phyloP scores from a whole-genome alignment of 2,113 vertebrate genomes.

The Lepus europaeus region DNA sequence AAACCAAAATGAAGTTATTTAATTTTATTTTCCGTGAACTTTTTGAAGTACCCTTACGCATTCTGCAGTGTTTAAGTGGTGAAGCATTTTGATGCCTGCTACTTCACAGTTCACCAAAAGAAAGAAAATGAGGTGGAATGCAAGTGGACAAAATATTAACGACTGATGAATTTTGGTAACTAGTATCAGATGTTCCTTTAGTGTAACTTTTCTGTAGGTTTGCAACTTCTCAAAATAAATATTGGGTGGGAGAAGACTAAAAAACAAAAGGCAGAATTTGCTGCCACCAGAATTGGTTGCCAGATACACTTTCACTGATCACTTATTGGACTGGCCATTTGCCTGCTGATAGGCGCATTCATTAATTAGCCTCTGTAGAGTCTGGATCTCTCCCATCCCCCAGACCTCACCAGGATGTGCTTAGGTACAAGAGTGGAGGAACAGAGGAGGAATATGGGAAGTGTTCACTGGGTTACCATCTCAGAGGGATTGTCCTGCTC shows the following conservation, averaged over 20 bases:
- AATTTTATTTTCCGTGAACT: too few relatives aligned
- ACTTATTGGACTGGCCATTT: background rate
- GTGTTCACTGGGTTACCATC: conserved; percentile 71
- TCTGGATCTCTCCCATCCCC: conserved; percentile 41
- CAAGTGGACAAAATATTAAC: background rate
- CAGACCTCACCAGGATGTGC: conserved; percentile 28
- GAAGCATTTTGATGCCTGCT: background rate
- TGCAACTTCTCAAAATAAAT: conserved; percentile 59
- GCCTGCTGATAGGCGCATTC: background rate
- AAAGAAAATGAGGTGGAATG: conserved; percentile 13
- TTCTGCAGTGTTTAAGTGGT: background rate
- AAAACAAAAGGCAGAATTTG: background rate
- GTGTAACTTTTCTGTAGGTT: background rate
- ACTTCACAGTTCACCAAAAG: conserved; percentile 32
- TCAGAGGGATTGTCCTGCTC: conserved; percentile 84
- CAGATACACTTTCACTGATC: background rate
- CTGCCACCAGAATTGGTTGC: background rate
- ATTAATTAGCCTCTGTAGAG: conserved; percentile 69
- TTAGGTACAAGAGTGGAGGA: conserved; percentile 13
- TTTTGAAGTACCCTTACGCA: too few relatives aligned
- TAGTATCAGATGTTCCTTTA: background rate
- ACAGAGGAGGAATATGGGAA: conserved; percentile 32
- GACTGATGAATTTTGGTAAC: background rate
- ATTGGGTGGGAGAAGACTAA: fast-evolving
- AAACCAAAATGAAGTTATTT: too few relatives aligned